Evolutionary conservation across 1,140 invertebrate species (phyloP).

Genomic region (Ooceraea biroi): DNA sequence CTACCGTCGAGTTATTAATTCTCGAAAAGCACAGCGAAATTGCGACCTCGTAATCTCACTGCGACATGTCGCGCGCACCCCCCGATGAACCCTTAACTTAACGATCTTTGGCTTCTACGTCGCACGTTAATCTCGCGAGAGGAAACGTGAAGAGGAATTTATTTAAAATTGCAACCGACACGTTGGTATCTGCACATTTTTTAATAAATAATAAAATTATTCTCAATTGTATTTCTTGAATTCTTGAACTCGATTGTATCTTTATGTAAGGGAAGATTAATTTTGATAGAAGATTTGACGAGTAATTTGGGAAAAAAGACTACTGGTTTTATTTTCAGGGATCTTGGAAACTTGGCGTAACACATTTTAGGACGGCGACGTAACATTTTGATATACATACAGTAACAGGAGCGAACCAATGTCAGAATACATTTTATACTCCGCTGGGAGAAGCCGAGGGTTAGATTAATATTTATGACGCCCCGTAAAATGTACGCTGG

Average conservation of each 20-base stretch:
- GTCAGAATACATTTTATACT: constrained; percentile 24
- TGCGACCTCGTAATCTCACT: not conserved
- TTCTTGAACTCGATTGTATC: not conserved
- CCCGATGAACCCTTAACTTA: not conserved
- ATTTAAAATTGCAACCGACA: not conserved
- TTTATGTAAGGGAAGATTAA: not conserved
- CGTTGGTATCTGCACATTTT: not conserved
- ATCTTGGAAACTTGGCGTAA: not conserved
- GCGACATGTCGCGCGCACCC: not conserved
- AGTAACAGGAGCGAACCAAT: constrained; percentile 15
- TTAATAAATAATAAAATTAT: constrained; percentile 8
- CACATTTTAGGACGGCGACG: not conserved
- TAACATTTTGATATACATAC: not conserved
- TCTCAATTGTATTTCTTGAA: not conserved
- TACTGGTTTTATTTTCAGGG: not conserved
- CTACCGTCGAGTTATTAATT: constrained; percentile 25
- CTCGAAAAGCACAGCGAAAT: not conserved
- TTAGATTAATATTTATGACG: constrained; percentile 54
- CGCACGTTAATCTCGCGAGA: not conserved
- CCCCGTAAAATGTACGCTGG: constrained; percentile 39
- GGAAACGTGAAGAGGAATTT: not conserved
- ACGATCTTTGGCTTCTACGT: no score
- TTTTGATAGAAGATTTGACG: not conserved
- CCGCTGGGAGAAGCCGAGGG: constrained; percentile 12
- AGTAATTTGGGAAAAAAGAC: not conserved